phyloP scores from a whole-genome alignment of 2,113 vertebrate genomes.

The Rutilus rutilus region DNA sequence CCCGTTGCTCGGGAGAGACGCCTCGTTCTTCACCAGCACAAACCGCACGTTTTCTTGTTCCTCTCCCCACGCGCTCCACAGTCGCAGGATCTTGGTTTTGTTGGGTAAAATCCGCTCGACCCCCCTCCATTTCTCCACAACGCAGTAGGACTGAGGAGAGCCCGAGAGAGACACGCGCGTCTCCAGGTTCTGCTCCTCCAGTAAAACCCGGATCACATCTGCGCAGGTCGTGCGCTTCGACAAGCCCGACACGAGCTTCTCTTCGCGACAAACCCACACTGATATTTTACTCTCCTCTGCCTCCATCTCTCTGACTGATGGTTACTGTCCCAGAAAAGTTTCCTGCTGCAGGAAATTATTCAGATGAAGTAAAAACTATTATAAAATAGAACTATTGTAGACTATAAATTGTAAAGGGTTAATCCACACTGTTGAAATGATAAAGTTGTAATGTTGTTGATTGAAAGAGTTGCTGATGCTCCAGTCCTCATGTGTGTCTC shows the following conservation, averaged over 20 bases:
- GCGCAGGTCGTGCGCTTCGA: conserved; percentile 90
- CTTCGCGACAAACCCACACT: conserved; percentile 93
- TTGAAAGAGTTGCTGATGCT: background rate
- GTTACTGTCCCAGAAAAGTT: conserved; percentile 29
- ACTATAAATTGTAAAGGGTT: background rate
- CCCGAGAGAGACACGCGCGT: conserved; percentile 73
- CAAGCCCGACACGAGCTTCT: conserved; percentile 89
- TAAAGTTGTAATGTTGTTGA: background rate
- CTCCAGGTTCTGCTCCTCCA: conserved; percentile 80
- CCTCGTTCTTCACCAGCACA: conserved; percentile 86
- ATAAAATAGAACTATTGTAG: too few relatives aligned
- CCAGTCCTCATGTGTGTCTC: background rate
- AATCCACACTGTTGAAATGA: background rate
- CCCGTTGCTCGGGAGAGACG: conserved; percentile 80
- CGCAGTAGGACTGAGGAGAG: conserved; percentile 82
- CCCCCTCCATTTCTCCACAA: conserved; percentile 94
- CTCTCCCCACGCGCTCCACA: conserved; percentile 93
- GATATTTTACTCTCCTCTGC: conserved; percentile 83
- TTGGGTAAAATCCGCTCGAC: conserved; percentile 90
- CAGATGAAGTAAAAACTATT: background rate
- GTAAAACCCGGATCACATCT: conserved; percentile 86
- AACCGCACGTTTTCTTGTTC: conserved; percentile 90
- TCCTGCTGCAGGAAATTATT: background rate
- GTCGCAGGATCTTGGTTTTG: conserved; percentile 87
- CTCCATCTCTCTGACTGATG: conserved; percentile 76